phyloP scores from a whole-genome alignment of 2,797 vertebrate species.

The Sebastes trivittatus region DNA sequence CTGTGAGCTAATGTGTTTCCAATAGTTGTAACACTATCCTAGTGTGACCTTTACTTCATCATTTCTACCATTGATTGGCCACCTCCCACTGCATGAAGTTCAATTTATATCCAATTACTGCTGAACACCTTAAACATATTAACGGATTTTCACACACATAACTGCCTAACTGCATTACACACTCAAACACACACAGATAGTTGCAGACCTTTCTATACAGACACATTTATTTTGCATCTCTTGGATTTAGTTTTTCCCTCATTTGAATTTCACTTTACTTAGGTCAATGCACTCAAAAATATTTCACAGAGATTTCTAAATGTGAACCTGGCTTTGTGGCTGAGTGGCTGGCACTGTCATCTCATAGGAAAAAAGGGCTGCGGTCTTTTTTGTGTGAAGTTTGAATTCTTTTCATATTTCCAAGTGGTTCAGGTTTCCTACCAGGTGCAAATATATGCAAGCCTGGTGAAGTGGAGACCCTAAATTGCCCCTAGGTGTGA shows the following conservation, averaged over 20 bases:
- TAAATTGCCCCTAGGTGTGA: background rate
- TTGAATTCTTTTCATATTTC: background rate
- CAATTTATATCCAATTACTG: constrained; percentile 43
- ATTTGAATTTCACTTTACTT: background rate
- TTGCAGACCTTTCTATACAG: background rate
- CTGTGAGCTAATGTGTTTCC: constrained; percentile 22
- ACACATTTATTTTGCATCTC: background rate
- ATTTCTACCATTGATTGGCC: constrained; percentile 35
- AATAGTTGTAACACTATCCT: constrained; percentile 9
- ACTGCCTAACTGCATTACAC: background rate
- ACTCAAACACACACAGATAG: background rate
- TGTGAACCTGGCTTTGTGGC: background rate
- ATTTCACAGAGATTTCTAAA: background rate
- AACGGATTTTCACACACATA: background rate
- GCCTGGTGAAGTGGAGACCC: background rate
- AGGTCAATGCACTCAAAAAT: background rate
- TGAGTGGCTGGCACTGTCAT: background rate
- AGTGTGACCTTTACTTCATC: constrained; percentile 48
- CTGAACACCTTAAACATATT: background rate
- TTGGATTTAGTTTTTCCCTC: background rate
- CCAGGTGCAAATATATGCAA: background rate
- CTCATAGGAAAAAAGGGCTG: background rate
- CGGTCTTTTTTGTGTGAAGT: background rate
- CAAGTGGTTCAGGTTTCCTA: background rate
- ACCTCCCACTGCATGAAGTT: constrained; percentile 27